Evolutionary conservation across 2,888 invertebrate species (phyloP).

Genomic region (Tineola bisselliella): DNA sequence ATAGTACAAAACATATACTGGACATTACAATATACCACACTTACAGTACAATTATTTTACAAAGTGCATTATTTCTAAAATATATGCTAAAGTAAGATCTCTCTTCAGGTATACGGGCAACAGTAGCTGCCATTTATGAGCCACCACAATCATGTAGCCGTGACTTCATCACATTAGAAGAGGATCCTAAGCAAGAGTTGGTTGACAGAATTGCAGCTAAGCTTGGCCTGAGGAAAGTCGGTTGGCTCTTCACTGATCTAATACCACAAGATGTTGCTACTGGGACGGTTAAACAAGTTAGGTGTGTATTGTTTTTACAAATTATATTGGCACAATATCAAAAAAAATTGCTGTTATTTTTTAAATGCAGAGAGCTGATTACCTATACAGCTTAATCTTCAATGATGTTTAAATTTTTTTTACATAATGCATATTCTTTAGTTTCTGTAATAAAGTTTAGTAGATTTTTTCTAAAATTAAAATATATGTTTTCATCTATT

Average conservation of each 20-base stretch:
- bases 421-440: no score
- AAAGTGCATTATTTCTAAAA: not conserved
- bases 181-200: conserved; percentile 75
- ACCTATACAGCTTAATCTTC: no score
- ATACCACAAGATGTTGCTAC: conserved; percentile 83
- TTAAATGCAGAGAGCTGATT: no score
- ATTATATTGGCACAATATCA: not conserved
- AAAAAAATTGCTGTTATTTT: no score
- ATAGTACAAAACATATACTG: no score
- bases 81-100: no score
- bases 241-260: conserved; percentile 99
- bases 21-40: no score
- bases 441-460: no score
- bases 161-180: conserved; percentile 69
- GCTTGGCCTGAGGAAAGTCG: conserved; percentile 83
- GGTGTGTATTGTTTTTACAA: conserved; percentile 14
- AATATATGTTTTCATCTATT: no score
- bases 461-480: no score
- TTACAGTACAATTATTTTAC: no score
- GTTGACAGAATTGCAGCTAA: conserved; percentile 80
- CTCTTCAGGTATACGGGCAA: conserved; percentile 76
- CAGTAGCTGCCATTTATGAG: conserved; percentile 95
- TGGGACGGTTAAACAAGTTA: conserved; percentile 81
- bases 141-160: conserved; percentile 90
- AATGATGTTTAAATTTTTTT: no score